A percentile compares a stretch with the other conserved stretches of the same genome.
Conservation (phyloP, 2,797 vertebrate species). For the Acipenser oxyrinchus region DNA sequence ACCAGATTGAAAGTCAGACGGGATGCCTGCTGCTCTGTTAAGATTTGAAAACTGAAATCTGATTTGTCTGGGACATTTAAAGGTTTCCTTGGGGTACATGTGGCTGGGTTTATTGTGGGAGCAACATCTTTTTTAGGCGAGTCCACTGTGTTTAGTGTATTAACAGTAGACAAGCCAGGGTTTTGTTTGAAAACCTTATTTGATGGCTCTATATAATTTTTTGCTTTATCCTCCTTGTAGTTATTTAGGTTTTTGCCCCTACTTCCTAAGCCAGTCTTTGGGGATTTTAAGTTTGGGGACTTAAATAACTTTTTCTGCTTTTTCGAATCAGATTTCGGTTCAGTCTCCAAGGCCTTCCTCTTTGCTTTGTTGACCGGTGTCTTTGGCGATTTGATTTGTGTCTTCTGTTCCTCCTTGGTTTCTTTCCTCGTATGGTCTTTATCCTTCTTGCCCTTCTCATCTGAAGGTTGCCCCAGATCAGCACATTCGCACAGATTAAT, state of each 20-base stretch:
- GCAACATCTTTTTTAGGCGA: constrained; percentile 14
- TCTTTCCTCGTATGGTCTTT: constrained; percentile 23
- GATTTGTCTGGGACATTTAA: constrained; percentile 46
- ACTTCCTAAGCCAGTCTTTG: constrained; percentile 58
- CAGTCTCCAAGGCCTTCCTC: not conserved
- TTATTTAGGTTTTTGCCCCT: constrained; percentile 65
- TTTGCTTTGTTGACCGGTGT: constrained; percentile 16
- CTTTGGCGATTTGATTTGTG: constrained; percentile 16
- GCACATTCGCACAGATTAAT: constrained; percentile 51
- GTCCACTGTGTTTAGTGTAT: constrained; percentile 11
- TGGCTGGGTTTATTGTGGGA: constrained; percentile 36
- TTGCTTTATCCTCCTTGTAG: constrained; percentile 29
- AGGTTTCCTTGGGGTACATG: constrained; percentile 6
- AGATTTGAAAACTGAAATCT: constrained; percentile 72
- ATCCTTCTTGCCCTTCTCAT: constrained; percentile 29
- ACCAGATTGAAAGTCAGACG: constrained; percentile 91
- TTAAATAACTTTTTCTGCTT: constrained; percentile 6
- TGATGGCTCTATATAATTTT: not conserved
- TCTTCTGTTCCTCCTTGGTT: constrained; percentile 17
- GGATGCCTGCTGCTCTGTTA: constrained; percentile 83
- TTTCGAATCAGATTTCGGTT: not conserved
- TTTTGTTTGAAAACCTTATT: not conserved
- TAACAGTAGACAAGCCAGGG: constrained; percentile 8
- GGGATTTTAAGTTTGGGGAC: constrained; percentile 32
- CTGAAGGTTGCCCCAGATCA: constrained; percentile 10